Percentiles rank a stretch among this genome's conserved stretches.
Conservation (phyloP, 1,140 invertebrate species). For the Ditylenchus dipsaci region DNA sequence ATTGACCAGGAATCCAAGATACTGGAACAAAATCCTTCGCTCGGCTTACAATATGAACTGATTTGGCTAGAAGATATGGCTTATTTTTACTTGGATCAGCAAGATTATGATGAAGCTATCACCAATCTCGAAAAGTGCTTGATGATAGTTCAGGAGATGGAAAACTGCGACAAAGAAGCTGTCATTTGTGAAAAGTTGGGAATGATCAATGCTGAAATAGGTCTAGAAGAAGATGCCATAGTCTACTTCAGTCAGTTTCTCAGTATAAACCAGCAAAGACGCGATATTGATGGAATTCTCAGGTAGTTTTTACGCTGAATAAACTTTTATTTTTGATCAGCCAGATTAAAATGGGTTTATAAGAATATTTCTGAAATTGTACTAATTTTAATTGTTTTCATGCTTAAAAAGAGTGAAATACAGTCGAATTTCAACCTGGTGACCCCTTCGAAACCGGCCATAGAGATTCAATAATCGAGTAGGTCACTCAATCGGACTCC, state of each 20-base stretch:
- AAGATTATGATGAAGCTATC: not conserved
- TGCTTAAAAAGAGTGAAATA: too few relatives aligned
- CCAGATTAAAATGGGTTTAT: too few relatives aligned
- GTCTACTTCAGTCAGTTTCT: slow-evolving; percentile 15
- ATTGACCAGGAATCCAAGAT: not conserved
- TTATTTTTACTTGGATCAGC: not conserved
- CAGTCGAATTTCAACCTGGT: too few relatives aligned
- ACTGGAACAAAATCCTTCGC: not conserved
- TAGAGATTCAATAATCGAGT: too few relatives aligned
- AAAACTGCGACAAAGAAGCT: slow-evolving; percentile 12
- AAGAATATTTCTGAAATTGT: too few relatives aligned
- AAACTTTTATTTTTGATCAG: too few relatives aligned
- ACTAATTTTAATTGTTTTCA: too few relatives aligned
- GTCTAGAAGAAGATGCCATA: slow-evolving; percentile 5
- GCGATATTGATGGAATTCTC: too few relatives aligned
- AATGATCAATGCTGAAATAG: slow-evolving; percentile 4
- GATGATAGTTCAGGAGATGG: slow-evolving; percentile 15
- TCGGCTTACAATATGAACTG: not conserved
- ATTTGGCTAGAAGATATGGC: not conserved
- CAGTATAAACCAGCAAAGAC: slow-evolving; percentile 9
- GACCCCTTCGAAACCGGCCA: too few relatives aligned
- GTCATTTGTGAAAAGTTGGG: slow-evolving; percentile 12
- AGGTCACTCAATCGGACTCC: too few relatives aligned
- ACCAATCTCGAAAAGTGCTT: not conserved
- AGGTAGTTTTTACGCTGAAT: too few relatives aligned